phyloP scores from a whole-genome alignment of 2,888 invertebrate species.

The Euclidia mi region DNA sequence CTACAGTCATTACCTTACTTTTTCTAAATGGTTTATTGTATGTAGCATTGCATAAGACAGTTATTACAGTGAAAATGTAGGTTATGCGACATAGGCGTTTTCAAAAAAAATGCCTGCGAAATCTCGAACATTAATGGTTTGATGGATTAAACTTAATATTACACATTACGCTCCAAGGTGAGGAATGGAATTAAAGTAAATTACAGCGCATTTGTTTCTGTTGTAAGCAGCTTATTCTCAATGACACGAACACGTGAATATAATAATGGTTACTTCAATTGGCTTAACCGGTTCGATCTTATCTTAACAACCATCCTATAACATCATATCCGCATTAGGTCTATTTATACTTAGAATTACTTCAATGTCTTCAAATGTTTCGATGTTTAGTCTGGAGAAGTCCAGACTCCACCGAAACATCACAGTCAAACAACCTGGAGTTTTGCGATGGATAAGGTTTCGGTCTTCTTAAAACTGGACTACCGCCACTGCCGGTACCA shows the following conservation, averaged over 20 bases:
- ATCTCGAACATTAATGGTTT: slow-evolving; percentile 39
- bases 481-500: no score
- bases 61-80: slow-evolving; percentile 49
- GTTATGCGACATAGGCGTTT: slow-evolving; percentile 38
- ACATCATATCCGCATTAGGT: not conserved
- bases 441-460: no score
- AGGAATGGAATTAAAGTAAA: slow-evolving; percentile 35
- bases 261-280: not conserved
- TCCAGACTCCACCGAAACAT: no score
- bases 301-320: not conserved
- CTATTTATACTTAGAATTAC: no score
- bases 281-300: not conserved
- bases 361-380: no score
- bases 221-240: slow-evolving; percentile 14
- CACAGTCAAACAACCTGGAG: no score
- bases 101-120: slow-evolving; percentile 34
- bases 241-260: slow-evolving; percentile 8
- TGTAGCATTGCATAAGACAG: slow-evolving; percentile 42
- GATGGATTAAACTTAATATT: slow-evolving; percentile 34
- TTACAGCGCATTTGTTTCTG: slow-evolving; percentile 29
- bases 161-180: slow-evolving; percentile 41
- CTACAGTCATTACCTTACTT: slow-evolving; percentile 48
- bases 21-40: slow-evolving; percentile 42
- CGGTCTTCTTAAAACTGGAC: no score
- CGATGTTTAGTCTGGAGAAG: no score